Base-by-base conservation (phyloP, 2,888 invertebrate species). In the Amiota communis region DNA sequence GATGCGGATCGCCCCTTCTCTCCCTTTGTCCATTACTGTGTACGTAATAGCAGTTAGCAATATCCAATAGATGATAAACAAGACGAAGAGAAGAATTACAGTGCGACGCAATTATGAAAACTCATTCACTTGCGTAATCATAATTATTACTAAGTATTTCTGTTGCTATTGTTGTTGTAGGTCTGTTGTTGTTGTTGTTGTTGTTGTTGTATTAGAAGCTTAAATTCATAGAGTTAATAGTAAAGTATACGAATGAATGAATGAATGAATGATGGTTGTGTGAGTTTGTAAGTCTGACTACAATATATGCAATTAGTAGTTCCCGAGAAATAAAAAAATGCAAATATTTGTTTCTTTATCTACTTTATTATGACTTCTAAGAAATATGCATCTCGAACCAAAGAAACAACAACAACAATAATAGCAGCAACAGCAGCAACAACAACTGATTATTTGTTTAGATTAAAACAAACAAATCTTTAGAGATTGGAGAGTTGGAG, bases 301-400 rank as follows among this genome's bases (percentile, higher is more conserved):
- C n/a, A n/a, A n/a, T n/a, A 20, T 59, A 11, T 59, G 10, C 20
- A 59, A 59, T 59, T 59, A 59, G 59, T 59, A 59, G 59, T 59
- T 59, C 9, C 59, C 11, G 59, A 59, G 20, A 59, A 59, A 20
- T 36, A 36, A 36, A 36, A 36, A 15, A 15, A 11, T 15, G 59
- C 59, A 59, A 59, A 59, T 59, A n/a, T 59, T 59, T 51, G 53
- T 20, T 59, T 20, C 36, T 12, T 59, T 59, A 59, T 59, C 20
- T 36, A 2, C 36, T 4, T 36, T 36, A 36, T 36, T 15, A 11
- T 20, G 20, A 17, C 20, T 59, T 59, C 59, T 20, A 59, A 17
- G 15, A 59, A 59, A 59, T 20, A 36, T 36, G 36, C 36, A 36
- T 36, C 36, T 36, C 36, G 23, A 23, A 23, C 23, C 3, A 23